These are phyloP conservation scores for Centropristis striata DNA, from an alignment of 2,113 vertebrate species.

Conservation along the genomic window DNA sequence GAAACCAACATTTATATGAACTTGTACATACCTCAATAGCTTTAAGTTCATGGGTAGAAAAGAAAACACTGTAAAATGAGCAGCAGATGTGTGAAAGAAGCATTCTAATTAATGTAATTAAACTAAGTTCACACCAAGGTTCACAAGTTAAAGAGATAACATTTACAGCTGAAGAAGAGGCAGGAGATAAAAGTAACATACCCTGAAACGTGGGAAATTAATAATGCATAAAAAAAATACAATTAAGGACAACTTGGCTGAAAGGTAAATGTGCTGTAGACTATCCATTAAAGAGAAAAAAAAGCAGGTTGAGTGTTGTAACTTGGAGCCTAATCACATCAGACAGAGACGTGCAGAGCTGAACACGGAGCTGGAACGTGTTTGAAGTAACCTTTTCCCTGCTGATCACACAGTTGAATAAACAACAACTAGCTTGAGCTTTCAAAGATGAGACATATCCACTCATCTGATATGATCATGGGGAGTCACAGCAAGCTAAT, in stretches of 20 bases:
- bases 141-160: slow-evolving; percentile 41
- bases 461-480: slow-evolving; percentile 51
- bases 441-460: slow-evolving; percentile 42
- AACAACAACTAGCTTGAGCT: slow-evolving; percentile 37
- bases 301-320: not conserved
- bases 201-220: slow-evolving; percentile 20
- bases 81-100: slow-evolving; percentile 37
- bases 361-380: slow-evolving; percentile 18
- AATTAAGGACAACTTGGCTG: slow-evolving; percentile 16
- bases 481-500: slow-evolving; percentile 22
- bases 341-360: slow-evolving; percentile 18
- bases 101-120: slow-evolving; percentile 39
- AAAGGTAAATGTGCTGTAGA: slow-evolving; percentile 26
- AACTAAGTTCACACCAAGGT: slow-evolving; percentile 1
- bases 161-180: slow-evolving; percentile 24
- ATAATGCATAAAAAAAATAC: slow-evolving; percentile 21
- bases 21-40: not conserved
- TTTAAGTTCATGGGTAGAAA: not conserved
- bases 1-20: not conserved
- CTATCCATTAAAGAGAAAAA: slow-evolving; percentile 17
- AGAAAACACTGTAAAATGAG: slow-evolving; percentile 20
- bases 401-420: slow-evolving; percentile 57
- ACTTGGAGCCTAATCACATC: slow-evolving; percentile 41
- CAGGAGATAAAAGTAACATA: slow-evolving; percentile 40
- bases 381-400: slow-evolving; percentile 59